A percentile compares a stretch with the other conserved stretches of the same genome.
Conservation (phyloP, 2,113 vertebrate species). For the Sula dactylatra region DNA sequence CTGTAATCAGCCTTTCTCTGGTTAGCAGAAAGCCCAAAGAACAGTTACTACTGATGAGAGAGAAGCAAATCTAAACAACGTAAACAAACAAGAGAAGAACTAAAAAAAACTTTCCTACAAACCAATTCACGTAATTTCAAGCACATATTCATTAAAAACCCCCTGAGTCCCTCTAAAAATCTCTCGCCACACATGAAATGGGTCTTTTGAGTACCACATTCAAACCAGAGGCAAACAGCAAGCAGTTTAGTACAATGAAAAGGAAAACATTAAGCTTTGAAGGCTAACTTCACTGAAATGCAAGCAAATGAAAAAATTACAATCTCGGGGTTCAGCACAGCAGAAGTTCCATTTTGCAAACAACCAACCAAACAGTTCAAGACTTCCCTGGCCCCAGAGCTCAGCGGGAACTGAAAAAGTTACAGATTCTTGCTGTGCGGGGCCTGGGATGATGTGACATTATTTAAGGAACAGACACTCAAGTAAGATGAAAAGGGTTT, state of each 20-base stretch:
- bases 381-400: not conserved
- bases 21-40: not conserved
- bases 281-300: not conserved
- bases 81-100: not conserved
- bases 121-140: not conserved
- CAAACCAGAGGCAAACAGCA: slow-evolving; percentile 3
- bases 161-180: not conserved
- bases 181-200: not conserved
- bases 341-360: slow-evolving; percentile 6
- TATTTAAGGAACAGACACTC: slow-evolving; percentile 19
- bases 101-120: not conserved
- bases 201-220: slow-evolving; percentile 1
- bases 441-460: slow-evolving; percentile 3
- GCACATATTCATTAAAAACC: slow-evolving; percentile 39
- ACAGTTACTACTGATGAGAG: not conserved
- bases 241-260: not conserved
- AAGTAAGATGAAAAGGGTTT: slow-evolving; percentile 14
- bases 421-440: not conserved
- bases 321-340: not conserved
- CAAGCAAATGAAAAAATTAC: not conserved
- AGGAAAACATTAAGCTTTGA: not conserved
- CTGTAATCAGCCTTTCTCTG: not conserved
- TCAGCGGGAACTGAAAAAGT: not conserved
- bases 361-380: not conserved
- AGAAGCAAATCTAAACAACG: not conserved